phyloP scores from a whole-genome alignment of 2,113 vertebrate genomes.

The Lycaon pictus region DNA sequence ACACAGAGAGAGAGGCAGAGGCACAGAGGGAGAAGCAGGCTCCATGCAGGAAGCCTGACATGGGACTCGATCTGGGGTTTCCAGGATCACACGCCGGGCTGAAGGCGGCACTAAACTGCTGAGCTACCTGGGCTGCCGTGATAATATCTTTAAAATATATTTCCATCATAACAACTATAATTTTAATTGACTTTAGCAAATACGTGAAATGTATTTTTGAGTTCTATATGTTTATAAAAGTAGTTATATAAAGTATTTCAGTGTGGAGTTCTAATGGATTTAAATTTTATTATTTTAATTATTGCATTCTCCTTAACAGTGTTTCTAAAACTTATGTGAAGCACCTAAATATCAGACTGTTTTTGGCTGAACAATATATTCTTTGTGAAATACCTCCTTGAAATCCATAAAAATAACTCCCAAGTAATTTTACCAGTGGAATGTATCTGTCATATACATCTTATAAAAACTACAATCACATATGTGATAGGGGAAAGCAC shows the following conservation, averaged over 20 bases:
- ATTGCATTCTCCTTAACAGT: slow-evolving; percentile 1
- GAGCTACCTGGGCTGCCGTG: too few relatives aligned
- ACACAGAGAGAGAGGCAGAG: too few relatives aligned
- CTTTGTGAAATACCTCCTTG: background rate
- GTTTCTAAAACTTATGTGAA: background rate
- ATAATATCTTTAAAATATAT: background rate
- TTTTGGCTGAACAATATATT: background rate
- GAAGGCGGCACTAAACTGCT: too few relatives aligned
- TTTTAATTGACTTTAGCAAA: slow-evolving; percentile 43
- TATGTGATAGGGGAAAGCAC: background rate
- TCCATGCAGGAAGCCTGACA: too few relatives aligned
- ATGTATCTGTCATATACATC: background rate
- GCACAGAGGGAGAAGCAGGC: too few relatives aligned
- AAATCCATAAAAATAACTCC: background rate
- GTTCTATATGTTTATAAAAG: slow-evolving; percentile 1
- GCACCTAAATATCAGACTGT: background rate
- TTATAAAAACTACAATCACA: slow-evolving; percentile 24
- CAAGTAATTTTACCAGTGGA: background rate
- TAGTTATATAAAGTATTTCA: slow-evolving; percentile 30
- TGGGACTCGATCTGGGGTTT: too few relatives aligned
- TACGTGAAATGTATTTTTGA: slow-evolving; percentile 39
- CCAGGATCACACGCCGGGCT: too few relatives aligned
- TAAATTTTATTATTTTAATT: slow-evolving; percentile 35
- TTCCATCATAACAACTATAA: background rate
- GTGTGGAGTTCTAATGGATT: background rate